A percentile compares a stretch with the other conserved stretches of the same genome.
Conservation (phyloP, 1,140 invertebrate species). For the Drosophila kohkoa region DNA sequence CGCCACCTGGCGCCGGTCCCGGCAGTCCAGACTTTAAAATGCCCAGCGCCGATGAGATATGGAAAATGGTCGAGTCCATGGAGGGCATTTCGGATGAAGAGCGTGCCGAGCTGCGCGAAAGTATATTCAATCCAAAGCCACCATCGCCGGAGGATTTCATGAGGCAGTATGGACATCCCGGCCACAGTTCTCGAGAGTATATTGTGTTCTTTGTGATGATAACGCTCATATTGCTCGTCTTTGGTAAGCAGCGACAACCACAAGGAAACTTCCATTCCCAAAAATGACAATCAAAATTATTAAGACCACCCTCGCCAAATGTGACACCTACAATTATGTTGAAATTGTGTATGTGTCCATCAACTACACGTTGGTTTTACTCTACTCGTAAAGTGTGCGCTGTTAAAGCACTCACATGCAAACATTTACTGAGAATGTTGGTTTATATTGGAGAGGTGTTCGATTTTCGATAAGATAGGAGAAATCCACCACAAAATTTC, state of each 20-base stretch:
- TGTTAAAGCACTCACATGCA: constrained; percentile 38
- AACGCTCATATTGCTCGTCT: constrained; percentile 72
- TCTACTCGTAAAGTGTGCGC: constrained; percentile 49
- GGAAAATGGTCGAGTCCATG: constrained; percentile 86
- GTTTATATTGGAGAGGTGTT: constrained; percentile 56
- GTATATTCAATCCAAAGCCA: constrained; percentile 84
- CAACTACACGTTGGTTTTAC: background rate
- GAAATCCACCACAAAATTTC: constrained; percentile 58
- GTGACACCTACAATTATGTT: constrained; percentile 13
- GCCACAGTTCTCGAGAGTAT: constrained; percentile 75
- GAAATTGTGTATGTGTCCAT: background rate
- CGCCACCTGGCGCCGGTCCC: constrained; percentile 44
- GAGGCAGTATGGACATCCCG: constrained; percentile 59
- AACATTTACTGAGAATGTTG: constrained; percentile 55
- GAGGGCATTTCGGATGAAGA: constrained; percentile 86
- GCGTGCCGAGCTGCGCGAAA: constrained; percentile 85
- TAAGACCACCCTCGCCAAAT: constrained; percentile 26
- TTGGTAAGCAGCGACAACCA: constrained; percentile 70
- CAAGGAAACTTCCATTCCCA: background rate
- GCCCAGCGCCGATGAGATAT: constrained; percentile 86
- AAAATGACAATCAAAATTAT: background rate
- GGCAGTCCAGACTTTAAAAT: constrained; percentile 75
- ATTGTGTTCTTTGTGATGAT: constrained; percentile 79
- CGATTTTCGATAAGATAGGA: constrained; percentile 77
- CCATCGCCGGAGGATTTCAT: constrained; percentile 72